Base-by-base conservation (phyloP, 53 echinoderm and acorn worm species). In the Echinometra lucunter region DNA sequence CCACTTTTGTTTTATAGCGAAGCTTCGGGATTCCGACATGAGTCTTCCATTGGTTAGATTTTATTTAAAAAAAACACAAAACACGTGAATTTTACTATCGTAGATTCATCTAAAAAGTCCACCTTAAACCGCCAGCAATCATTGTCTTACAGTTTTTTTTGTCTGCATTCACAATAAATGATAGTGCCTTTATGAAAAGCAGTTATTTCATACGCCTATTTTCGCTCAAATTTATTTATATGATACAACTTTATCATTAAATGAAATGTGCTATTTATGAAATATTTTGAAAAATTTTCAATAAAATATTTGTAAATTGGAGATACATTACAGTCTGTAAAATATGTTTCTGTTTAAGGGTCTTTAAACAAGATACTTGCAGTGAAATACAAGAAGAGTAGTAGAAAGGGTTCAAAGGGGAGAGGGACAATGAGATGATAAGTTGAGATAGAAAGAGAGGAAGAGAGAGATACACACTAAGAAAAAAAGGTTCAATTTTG, bases 261-360 rank as follows among this genome's bases (percentile, higher is more conserved):
- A 53, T 85, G 70, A 74, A 94, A 94, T 83, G 94, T 94, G 85
- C 82, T 94, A 94, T 94, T 94, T 94, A 94, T 94, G 82, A 94
- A 94, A 82, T 83, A 94, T 94, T 94, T 94, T 58, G 66, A 94
- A 66, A 57, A 42, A 78, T 92, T 92, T 92, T 92, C 74, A 94
- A 94, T 83, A 94, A 94, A 94, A 83, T 60, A 93, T 78, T 75
- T 93, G 93, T 93, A 93, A 57, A 93, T 93, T 78, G 78, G 72
- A 93, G 56, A 93, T 40, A 28, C 40, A 58, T 37, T 35, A 37
- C 8, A 58, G 60, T 58, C 17, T 58, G 89, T 38, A 89, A 11
- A 5, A 37, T n/a, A 19, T 7, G 53, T 53, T 57, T 60, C 10
- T 89, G 89, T 21, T 37, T 10, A n/a, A 58, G 35, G 89, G 58